These are phyloP conservation scores for Scaptomyza cyrtandrae DNA, from an alignment of 2,888 invertebrate genomes.

Conservation along the genomic window DNA sequence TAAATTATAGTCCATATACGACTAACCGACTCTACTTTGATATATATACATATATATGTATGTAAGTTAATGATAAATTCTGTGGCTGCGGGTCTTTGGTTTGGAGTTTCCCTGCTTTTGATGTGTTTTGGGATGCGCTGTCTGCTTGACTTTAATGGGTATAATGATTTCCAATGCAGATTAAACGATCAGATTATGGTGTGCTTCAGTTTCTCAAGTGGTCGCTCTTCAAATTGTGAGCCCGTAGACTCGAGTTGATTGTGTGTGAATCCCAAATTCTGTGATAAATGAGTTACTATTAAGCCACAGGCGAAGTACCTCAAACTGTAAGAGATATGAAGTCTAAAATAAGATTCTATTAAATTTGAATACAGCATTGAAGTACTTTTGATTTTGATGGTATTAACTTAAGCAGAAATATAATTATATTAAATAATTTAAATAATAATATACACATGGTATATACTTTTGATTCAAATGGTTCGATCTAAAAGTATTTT, in stretches of 20 bases:
- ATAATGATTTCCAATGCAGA: slow-evolving; percentile 78
- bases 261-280: slow-evolving; percentile 16
- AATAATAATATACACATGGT: background rate
- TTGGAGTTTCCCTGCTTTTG: slow-evolving; percentile 19
- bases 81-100: slow-evolving; percentile 29
- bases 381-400: slow-evolving; percentile 3
- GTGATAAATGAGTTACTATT: slow-evolving; percentile 37
- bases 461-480: background rate
- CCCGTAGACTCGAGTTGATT: slow-evolving; percentile 27
- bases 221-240: slow-evolving; percentile 19
- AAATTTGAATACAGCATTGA: background rate
- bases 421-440: background rate
- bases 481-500: slow-evolving; percentile 8
- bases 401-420: too few species aligned
- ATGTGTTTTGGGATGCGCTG: slow-evolving; percentile 22
- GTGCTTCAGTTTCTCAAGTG: slow-evolving; percentile 56
- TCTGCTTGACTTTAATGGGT: slow-evolving; percentile 70
- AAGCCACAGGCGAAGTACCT: background rate
- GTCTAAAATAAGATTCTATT: slow-evolving; percentile 5
- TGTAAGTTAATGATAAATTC: slow-evolving; percentile 20
- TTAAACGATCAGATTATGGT: slow-evolving; percentile 75
- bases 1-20: slow-evolving; percentile 66
- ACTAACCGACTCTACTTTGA: slow-evolving; percentile 7
- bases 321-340: background rate
- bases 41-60: background rate